Percentiles rank a stretch among this genome's conserved stretches.
These are phyloP conservation scores for Callospermophilus lateralis DNA, from an alignment of 2,113 vertebrate species.

Conservation along the genomic window DNA sequence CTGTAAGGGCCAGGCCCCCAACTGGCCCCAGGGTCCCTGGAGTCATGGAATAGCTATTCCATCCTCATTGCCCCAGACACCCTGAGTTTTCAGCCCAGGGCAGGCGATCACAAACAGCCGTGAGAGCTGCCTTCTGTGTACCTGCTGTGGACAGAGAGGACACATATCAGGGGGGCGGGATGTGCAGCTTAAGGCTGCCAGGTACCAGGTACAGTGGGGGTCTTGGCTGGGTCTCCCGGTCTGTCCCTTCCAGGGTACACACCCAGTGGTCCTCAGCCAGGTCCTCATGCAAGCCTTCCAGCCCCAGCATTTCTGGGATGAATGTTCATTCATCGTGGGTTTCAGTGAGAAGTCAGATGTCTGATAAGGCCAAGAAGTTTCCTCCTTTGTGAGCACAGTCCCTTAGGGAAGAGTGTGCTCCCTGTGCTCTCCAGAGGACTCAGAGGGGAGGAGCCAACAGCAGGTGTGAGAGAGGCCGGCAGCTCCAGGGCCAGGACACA, in stretches of 20 bases:
- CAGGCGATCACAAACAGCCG: background rate
- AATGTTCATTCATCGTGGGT: slow-evolving; percentile 8
- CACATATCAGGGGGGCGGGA: fast-evolving
- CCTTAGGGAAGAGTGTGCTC: slow-evolving; percentile 46
- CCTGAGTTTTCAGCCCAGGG: background rate
- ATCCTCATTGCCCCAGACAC: background rate
- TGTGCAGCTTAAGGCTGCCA: background rate
- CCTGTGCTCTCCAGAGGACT: slow-evolving; percentile 22
- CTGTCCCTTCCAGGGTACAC: background rate
- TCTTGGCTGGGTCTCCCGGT: background rate
- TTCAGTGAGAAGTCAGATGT: background rate
- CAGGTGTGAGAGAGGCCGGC: background rate
- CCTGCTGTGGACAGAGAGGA: background rate
- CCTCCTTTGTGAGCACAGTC: slow-evolving; percentile 48
- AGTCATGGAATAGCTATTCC: background rate
- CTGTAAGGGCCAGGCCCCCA: background rate
- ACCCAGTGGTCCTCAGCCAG: background rate
- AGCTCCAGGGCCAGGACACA: fast-evolving
- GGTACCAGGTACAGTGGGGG: fast-evolving
- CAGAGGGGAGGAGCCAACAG: background rate
- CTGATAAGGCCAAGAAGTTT: slow-evolving; percentile 65
- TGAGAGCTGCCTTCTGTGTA: background rate
- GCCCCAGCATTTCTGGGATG: background rate
- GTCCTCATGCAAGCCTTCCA: slow-evolving; percentile 18
- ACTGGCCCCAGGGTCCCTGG: background rate